Percentiles rank a stretch among this genome's conserved stretches.
phyloP scores from a whole-genome alignment of 2,113 vertebrate species.

The Martes martes region DNA sequence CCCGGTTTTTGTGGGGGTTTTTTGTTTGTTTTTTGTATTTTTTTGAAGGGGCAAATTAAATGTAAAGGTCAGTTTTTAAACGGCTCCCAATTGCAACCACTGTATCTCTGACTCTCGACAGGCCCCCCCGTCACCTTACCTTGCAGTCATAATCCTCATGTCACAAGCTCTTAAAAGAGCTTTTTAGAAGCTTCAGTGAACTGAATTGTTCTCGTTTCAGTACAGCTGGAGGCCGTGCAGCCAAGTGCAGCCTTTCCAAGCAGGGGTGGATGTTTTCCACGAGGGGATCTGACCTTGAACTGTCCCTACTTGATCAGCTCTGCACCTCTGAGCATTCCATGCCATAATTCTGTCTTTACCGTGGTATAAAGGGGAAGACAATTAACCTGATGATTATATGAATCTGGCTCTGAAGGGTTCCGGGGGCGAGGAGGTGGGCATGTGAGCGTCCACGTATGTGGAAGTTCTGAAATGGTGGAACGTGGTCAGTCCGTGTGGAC shows the following conservation, averaged over 20 bases:
- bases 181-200: not conserved
- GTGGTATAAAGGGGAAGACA: not conserved
- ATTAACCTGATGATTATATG: not conserved
- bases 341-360: not conserved
- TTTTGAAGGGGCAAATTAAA: not conserved
- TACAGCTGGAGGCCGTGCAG: not conserved
- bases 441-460: not conserved
- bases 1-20: too few species aligned
- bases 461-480: not conserved
- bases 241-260: constrained; percentile 8
- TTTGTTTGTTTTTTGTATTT: too few species aligned
- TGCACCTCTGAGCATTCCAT: not conserved
- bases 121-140: not conserved
- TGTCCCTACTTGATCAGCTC: not conserved
- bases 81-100: not conserved
- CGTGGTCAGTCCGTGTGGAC: not conserved
- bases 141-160: not conserved
- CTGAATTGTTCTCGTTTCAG: constrained; percentile 41
- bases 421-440: not conserved
- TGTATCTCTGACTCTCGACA: not conserved
- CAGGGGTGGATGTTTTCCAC: not conserved
- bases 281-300: not conserved
- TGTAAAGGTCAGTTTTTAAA: constrained; percentile 25
- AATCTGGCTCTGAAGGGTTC: not conserved
- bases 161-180: constrained; percentile 17